Base-by-base conservation (phyloP, 2,888 invertebrate species). In the Habroteleia sp. region DNA sequence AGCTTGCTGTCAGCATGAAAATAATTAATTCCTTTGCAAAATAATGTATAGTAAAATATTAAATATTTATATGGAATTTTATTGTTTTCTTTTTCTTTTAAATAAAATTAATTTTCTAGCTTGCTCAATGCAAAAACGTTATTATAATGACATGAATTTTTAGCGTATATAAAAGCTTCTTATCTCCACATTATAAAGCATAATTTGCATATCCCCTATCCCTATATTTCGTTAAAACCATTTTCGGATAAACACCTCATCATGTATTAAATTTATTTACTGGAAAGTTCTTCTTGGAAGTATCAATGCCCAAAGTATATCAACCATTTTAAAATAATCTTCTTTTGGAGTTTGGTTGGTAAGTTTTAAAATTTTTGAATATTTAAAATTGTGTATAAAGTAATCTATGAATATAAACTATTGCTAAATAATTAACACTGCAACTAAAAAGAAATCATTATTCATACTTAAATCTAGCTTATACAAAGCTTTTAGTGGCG, bases 231-330 rank as follows among this genome's bases (percentile, higher is more conserved):
- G 23, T n/a, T n/a, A n/a, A n/a, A n/a, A n/a, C n/a, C n/a, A n/a
- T n/a, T n/a, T n/a, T 8, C 14, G 44, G 44, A 35, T 35, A 16
- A 44, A 60, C 13, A 16, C 10, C 0, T 3, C 10, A 17, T n/a
- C 16, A 31, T 17, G n/a, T 17, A 11, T 27, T 4, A 44, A 29
- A 35, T 60, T 60, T 46, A 60, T 60, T 46, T 23, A 17, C 2
- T 35, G 41, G n/a, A 31, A 8, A 41, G 29, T 25, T 39, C n/a
- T 25, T 35, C 35, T 20, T 20, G 4, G 20, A 3, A 20, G 2
- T n/a, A n/a, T n/a, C n/a, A n/a, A n/a, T n/a, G n/a, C n/a, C n/a
- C n/a, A n/a, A n/a, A n/a, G n/a, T n/a, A n/a, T n/a, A n/a, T n/a
- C n/a, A n/a, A n/a, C n/a, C n/a, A n/a, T n/a, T n/a, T n/a, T n/a